Evolutionary conservation across 2,113 vertebrate genomes (phyloP).

Genomic region (Dasypus novemcinctus): DNA sequence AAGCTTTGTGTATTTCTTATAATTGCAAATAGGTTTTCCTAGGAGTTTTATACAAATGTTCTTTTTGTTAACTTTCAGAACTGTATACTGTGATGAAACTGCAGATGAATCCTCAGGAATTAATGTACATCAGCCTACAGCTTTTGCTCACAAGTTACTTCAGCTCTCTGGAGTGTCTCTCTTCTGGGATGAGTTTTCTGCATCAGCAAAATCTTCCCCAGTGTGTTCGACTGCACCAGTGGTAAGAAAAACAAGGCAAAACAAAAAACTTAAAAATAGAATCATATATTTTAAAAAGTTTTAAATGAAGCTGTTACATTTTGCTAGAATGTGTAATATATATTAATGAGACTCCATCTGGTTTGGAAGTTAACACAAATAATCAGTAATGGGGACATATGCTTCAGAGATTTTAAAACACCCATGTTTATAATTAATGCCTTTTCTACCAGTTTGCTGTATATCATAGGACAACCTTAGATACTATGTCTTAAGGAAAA

Average conservation of each 20-base stretch:
- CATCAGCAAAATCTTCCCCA: constrained; percentile 89
- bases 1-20: neutral
- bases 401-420: constrained; percentile 5
- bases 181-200: constrained; percentile 97
- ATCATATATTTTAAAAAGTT: neutral
- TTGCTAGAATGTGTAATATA: neutral
- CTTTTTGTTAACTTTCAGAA: constrained; percentile 83
- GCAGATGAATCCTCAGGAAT: constrained; percentile 92
- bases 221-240: constrained; percentile 90
- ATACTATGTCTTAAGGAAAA: neutral
- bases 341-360: neutral
- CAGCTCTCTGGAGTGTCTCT: constrained; percentile 92
- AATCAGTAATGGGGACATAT: neutral
- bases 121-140: constrained; percentile 95
- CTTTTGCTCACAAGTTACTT: constrained; percentile 95
- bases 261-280: neutral
- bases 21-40: neutral
- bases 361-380: neutral
- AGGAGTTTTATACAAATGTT: neutral
- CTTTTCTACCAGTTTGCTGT: neutral
- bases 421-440: neutral
- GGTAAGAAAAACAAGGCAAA: constrained; percentile 82
- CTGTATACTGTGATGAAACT: constrained; percentile 94
- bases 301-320: neutral
- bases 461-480: neutral